Conservation (phyloP, 2,113 vertebrate genomes). For the Tor tambroides region DNA sequence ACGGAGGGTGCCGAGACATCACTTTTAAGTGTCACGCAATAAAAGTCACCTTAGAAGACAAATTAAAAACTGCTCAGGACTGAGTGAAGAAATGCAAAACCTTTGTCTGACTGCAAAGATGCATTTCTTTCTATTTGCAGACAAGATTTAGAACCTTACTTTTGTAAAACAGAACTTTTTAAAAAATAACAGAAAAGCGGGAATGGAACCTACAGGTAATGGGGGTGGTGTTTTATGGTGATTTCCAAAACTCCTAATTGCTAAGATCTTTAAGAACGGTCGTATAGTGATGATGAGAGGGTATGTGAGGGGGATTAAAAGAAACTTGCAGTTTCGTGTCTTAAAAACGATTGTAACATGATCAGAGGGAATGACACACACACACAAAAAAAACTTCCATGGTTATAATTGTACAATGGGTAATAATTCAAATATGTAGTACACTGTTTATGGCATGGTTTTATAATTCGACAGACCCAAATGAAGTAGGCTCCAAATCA, state of each 20-base stretch:
- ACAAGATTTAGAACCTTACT: background rate
- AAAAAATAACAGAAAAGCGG: background rate
- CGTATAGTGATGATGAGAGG: background rate
- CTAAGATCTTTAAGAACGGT: background rate
- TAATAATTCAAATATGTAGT: too few species aligned
- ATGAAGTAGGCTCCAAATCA: slow-evolving; percentile 43
- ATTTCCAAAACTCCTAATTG: background rate
- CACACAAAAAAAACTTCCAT: slow-evolving; percentile 31
- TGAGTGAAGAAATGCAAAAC: background rate
- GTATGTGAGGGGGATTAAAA: background rate
- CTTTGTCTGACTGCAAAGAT: background rate
- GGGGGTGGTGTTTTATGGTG: background rate
- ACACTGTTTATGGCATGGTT: too few species aligned
- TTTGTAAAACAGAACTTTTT: background rate
- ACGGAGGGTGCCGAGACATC: background rate
- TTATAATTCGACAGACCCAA: slow-evolving; percentile 36
- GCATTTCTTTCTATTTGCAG: slow-evolving; percentile 2
- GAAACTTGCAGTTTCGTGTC: background rate
- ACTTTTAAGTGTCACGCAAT: too few species aligned
- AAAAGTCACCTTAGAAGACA: too few species aligned
- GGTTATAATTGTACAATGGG: slow-evolving; percentile 47
- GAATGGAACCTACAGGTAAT: background rate
- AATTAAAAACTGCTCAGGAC: background rate
- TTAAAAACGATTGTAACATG: background rate
- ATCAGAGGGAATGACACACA: slow-evolving; percentile 28